phyloP scores from a whole-genome alignment of 1,140 invertebrate species.

The Drosophila mojavensis region DNA sequence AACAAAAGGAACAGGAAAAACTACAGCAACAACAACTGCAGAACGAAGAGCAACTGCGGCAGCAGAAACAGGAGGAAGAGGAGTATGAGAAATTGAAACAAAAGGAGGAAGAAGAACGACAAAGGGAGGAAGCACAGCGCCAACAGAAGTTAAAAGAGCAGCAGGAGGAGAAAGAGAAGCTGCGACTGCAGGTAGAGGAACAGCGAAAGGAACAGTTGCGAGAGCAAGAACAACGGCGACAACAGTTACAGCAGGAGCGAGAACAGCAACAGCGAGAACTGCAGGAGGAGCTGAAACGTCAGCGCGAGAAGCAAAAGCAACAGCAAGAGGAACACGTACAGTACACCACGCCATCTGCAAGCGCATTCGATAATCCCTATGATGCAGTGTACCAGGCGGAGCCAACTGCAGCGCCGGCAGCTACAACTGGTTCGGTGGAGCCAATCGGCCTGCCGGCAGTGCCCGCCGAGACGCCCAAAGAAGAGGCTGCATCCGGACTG shows the following conservation, averaged over 20 bases:
- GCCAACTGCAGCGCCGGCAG: slow-evolving; percentile 44
- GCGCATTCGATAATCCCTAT: slow-evolving; percentile 35
- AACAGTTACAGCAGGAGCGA: background rate
- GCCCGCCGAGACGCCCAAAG: slow-evolving; percentile 32
- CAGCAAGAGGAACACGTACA: background rate
- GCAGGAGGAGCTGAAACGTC: background rate
- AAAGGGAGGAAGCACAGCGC: no score
- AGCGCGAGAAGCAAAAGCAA: background rate
- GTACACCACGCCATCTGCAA: slow-evolving; percentile 51
- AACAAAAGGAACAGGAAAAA: slow-evolving; percentile 16
- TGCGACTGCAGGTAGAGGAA: slow-evolving; percentile 6
- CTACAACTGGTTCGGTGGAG: slow-evolving; percentile 43
- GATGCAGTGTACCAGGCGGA: slow-evolving; percentile 46
- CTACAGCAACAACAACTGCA: background rate
- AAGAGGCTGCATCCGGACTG: slow-evolving; percentile 40
- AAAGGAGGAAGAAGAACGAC: no score
- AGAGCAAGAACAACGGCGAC: background rate
- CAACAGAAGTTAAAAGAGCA: background rate
- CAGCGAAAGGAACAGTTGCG: background rate
- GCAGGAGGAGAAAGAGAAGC: background rate
- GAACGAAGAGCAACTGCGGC: slow-evolving; percentile 2
- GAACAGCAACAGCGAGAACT: slow-evolving; percentile 1
- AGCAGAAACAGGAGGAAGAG: background rate
- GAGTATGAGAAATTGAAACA: background rate
- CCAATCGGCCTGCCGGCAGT: slow-evolving; percentile 26